Percentiles rank a stretch among this genome's conserved stretches.
Conservation (phyloP, 2,888 invertebrate genomes). For the Ctena decussata region DNA sequence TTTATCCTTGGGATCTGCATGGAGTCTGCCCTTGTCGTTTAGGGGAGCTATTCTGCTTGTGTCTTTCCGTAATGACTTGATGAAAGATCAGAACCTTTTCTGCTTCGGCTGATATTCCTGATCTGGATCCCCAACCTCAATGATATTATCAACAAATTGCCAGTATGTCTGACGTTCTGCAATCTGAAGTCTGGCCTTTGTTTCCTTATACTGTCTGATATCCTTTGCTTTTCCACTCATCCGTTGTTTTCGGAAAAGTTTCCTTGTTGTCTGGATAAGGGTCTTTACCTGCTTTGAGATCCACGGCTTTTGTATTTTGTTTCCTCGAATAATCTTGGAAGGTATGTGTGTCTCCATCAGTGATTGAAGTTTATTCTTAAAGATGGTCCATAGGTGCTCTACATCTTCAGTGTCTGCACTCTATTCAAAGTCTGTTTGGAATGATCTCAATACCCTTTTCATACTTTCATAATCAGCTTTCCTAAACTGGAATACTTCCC, state of each 20-base stretch:
- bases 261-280: background rate
- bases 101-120: background rate
- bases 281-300: constrained; percentile 3
- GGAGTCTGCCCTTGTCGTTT: background rate
- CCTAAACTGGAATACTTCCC: background rate
- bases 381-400: background rate
- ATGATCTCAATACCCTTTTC: background rate
- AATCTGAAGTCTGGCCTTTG: background rate
- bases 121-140: background rate
- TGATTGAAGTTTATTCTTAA: background rate
- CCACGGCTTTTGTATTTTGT: constrained; percentile 15
- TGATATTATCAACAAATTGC: background rate
- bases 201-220: background rate
- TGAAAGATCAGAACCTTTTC: background rate
- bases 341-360: constrained; percentile 10
- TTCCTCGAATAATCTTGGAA: background rate
- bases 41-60: background rate
- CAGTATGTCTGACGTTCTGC: background rate
- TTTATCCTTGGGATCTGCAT: background rate
- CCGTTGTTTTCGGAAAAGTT: background rate
- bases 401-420: background rate
- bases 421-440: background rate
- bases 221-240: background rate
- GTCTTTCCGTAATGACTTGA: background rate
- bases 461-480: background rate